Evolutionary conservation across 2,888 invertebrate genomes (phyloP), one percentile per base, ranked within the genome.

Genomic region (Nymphalis polychloros): DNA sequence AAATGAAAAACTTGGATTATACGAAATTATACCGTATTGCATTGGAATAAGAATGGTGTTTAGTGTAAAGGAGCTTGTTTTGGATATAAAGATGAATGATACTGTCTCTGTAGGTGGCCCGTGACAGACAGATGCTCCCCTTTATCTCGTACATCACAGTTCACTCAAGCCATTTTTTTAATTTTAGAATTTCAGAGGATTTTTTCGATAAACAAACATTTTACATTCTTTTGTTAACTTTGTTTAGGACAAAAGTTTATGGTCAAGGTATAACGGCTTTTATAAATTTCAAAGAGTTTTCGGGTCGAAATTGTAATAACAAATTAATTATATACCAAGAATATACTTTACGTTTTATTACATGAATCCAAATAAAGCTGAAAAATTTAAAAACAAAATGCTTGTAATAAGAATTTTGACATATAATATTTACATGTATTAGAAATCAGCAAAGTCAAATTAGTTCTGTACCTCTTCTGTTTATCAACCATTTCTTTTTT

Each of bases 61-160:
- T 35, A 16, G 60, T 31, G 68, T 16, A 65, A 52, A 27, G 47
- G 53, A 59, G 63, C 50, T 63, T 62, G 63, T 55, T 72, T 68
- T 46, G 23, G 59, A 65, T 79, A 89, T 90, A 89, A 89, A 90
- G 90, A 90, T 88, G 89, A 89, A 91, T 90, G 87, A 84, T 81
- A 74, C 79, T 85, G 86, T 86, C 89, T 84, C 81, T 77, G 83
- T 88, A 86, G 90, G 89, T 89, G 89, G 90, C 87, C 88, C 83
- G 80, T 89, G 90, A 90, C 85, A 85, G 88, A 88, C 89, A 88
- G 89, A 86, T 86, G 87, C 80, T 86, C 82, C 80, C 81, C 85
- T 88, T 82, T 78, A 80, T 83, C 79, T 76, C 79, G 77, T 79
- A 78, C 74, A 77, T 77, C 77, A 75, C 69, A 71, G 75, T 76